phyloP scores from a whole-genome alignment of 2,113 vertebrate species.

The Sinocyclocheilus anophthalmus region DNA sequence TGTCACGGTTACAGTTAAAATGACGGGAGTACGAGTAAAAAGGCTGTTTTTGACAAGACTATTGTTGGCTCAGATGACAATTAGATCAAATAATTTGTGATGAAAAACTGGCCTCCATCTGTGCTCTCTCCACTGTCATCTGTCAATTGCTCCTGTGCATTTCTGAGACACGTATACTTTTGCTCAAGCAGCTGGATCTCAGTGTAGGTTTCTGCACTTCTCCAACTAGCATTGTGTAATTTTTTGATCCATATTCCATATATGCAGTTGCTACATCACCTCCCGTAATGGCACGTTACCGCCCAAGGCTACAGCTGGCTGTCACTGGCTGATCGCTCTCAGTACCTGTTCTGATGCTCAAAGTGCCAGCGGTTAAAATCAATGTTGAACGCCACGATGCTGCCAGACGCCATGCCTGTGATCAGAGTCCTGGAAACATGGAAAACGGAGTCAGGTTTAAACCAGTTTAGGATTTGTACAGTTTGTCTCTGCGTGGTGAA shows the following conservation, averaged over 20 bases:
- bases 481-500: not conserved
- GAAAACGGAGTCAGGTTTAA: not conserved
- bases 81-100: not conserved
- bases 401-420: constrained; percentile 98
- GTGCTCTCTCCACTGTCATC: constrained; percentile 16
- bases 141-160: not conserved
- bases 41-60: not conserved
- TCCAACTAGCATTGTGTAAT: not conserved
- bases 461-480: not conserved
- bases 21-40: not conserved
- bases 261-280: constrained; percentile 11
- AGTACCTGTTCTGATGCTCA: constrained; percentile 97
- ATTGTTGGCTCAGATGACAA: constrained; percentile 7
- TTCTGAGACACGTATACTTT: not conserved
- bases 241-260: not conserved
- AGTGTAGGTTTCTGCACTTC: not conserved
- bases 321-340: constrained; percentile 69
- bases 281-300: constrained; percentile 59
- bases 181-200: constrained; percentile 5
- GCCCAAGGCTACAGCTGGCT: not conserved
- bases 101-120: constrained; percentile 16
- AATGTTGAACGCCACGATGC: constrained; percentile 98
- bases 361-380: constrained; percentile 99
- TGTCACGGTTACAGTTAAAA: constrained; percentile 38
- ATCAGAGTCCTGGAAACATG: constrained; percentile 87